Base-by-base conservation (phyloP, 1,140 invertebrate species). In the Drosophila kikkawai region DNA sequence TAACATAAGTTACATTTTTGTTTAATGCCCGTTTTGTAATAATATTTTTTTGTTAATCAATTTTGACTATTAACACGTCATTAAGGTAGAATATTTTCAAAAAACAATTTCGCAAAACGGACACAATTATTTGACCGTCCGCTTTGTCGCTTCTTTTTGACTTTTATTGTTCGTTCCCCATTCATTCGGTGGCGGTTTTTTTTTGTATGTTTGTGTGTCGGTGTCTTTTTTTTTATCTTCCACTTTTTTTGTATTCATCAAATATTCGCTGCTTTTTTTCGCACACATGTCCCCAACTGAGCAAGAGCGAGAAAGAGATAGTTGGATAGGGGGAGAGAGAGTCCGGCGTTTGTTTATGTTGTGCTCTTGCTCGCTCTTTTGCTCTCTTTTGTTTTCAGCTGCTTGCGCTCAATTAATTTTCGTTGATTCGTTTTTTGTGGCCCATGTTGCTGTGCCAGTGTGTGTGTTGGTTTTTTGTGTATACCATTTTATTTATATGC, bases 401-500 rank as follows among this genome's bases (percentile, higher is more conserved):
- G 82, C 80, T 87, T 53, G 80, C 77, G 84, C 84, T 88, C 84
- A 88, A 88, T 88, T 88, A 88, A 88, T 84, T 87, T 84, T 90
- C 85, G 83, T 87, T 87, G 84, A 83, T 88, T 87, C 83, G 80
- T 84, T 88, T 88, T 80, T 84, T 85, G 77, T 82, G 67, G 63
- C 59, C 59, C 36, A 56, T 48, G 55, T 69, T 37, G 42, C 56
- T 29, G 59, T 45, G 22, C 41, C 55, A 60, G 67, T 53, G 42
- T 75, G 45, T 70, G 58, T 77, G 77, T 64, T 75, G 66, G 73
- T 75, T 88, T 87, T 88, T 87, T 87, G 77, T 87, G 84, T 87
- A 87, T 87, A 87, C 84, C 68, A 84, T 84, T 88, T 87, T 83
- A 79, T 86, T 75, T 71, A 71, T 88, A 69, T 74, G 71, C 66